Conservation (phyloP, 2,797 vertebrate genomes). For the Thunnus albacares region DNA sequence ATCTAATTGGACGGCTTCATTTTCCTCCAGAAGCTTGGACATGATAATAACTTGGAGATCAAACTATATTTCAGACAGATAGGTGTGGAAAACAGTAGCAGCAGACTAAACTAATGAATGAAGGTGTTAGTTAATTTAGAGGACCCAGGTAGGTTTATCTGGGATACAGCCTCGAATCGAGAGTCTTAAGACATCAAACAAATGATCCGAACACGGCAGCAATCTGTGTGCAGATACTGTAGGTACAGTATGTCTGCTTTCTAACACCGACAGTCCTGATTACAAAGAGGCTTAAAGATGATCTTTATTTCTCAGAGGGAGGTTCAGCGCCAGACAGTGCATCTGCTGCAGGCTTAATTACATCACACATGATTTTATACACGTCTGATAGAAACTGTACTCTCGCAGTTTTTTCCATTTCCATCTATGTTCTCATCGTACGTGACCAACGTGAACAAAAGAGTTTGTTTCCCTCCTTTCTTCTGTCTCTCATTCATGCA, state of each 20-base stretch:
- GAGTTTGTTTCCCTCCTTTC: slow-evolving; percentile 8
- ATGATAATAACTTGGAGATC: neutral
- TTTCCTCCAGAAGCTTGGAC: neutral
- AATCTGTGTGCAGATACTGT: slow-evolving; percentile 13
- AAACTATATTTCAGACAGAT: neutral
- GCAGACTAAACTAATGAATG: neutral
- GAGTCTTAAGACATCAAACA: slow-evolving; percentile 23
- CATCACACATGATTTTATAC: slow-evolving; percentile 23
- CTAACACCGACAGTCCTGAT: neutral
- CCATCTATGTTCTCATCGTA: slow-evolving; percentile 25
- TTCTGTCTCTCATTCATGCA: slow-evolving; percentile 28
- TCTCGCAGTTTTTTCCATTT: slow-evolving; percentile 17
- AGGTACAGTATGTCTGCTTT: neutral
- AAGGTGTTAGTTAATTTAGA: neutral
- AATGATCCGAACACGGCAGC: slow-evolving; percentile 10
- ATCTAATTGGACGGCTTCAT: neutral
- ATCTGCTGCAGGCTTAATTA: slow-evolving; percentile 35
- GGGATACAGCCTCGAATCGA: neutral
- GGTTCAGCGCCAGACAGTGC: neutral
- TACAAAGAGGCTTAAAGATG: slow-evolving; percentile 22
- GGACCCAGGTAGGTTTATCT: slow-evolving; percentile 17
- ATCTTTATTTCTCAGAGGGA: slow-evolving; percentile 7
- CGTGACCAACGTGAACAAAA: slow-evolving; percentile 38
- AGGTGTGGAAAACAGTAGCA: neutral
- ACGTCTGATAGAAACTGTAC: slow-evolving; percentile 2